Percentiles rank a stretch among this genome's conserved stretches.
Evolutionary conservation across 2,113 vertebrate genomes (phyloP).

Genomic region (Mustela nigripes): DNA sequence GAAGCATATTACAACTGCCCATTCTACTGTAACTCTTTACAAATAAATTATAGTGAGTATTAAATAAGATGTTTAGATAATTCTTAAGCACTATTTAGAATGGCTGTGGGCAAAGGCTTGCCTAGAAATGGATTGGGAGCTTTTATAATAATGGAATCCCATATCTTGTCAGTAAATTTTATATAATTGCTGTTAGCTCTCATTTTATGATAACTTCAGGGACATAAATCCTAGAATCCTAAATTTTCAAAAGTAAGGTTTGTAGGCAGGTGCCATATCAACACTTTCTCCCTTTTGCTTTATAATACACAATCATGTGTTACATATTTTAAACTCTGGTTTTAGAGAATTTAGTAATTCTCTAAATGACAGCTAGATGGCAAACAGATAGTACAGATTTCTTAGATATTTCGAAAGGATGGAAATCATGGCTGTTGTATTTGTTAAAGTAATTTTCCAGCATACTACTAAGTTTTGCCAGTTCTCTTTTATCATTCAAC

Average conservation of each 20-base stretch:
- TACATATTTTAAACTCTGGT: background rate
- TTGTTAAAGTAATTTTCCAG: background rate
- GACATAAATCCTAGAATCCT: background rate
- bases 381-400: background rate
- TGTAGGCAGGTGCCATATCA: background rate
- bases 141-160: background rate
- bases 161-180: background rate
- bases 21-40: background rate
- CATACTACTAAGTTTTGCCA: background rate
- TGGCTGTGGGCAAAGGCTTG: background rate
- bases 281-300: background rate
- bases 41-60: background rate
- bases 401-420: background rate
- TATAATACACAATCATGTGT: background rate
- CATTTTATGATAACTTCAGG: background rate
- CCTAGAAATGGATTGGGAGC: background rate
- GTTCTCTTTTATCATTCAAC: background rate
- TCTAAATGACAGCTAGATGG: background rate
- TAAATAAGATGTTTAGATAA: background rate
- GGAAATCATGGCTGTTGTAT: background rate
- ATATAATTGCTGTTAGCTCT: background rate
- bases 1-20: background rate
- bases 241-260: conserved; percentile 14
- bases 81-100: background rate
- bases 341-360: conserved; percentile 43